Conservation (phyloP, 2,888 invertebrate species). For the Ariolimax columbianus region DNA sequence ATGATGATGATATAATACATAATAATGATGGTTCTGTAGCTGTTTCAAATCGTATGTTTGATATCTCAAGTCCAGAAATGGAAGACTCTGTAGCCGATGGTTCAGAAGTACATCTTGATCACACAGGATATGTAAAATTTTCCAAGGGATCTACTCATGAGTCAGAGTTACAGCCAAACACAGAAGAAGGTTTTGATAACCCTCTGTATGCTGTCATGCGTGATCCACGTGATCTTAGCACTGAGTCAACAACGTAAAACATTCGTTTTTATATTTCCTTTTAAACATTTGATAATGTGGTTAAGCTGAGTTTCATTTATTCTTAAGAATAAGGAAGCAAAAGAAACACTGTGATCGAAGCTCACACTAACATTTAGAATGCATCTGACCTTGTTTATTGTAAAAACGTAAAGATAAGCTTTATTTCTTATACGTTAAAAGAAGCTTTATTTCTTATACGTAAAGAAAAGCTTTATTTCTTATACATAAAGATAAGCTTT, state of each 20-base stretch:
- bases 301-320: background rate
- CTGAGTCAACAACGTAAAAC: conserved; percentile 19
- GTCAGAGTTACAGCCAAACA: conserved; percentile 51
- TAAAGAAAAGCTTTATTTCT: no score
- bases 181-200: conserved; percentile 65
- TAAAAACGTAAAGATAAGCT: background rate
- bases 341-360: no score
- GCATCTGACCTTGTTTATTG: background rate
- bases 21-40: conserved; percentile 64
- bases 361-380: no score
- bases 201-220: conserved; percentile 63
- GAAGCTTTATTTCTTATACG: no score
- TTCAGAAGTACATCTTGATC: conserved; percentile 58
- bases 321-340: background rate
- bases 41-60: conserved; percentile 68
- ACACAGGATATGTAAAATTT: conserved; percentile 64
- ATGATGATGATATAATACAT: conserved; percentile 64
- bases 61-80: conserved; percentile 56
- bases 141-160: conserved; percentile 54
- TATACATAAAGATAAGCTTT: no score
- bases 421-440: no score
- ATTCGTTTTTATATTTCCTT: background rate
- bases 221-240: conserved; percentile 17
- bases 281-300: background rate
- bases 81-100: conserved; percentile 53